Base-by-base conservation (phyloP, 2,113 vertebrate genomes). In the Amphiprion ocellaris region DNA sequence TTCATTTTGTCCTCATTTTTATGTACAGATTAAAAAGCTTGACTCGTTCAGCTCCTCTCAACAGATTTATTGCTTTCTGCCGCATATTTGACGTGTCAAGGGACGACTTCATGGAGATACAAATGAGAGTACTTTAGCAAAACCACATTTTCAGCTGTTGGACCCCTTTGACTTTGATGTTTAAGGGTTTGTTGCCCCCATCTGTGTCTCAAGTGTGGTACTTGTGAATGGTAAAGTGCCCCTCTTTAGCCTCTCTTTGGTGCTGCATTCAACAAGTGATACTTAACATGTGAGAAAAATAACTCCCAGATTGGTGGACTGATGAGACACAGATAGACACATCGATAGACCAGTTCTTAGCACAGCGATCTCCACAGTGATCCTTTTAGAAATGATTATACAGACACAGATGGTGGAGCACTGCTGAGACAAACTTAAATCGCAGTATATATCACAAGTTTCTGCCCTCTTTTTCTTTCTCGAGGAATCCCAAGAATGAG, bases 401-500 rank as follows among this genome's bases (percentile, higher is more conserved):
- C 23, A n/a, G 9, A 62, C n/a, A 21, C 49, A 52, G 49, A 21
- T 5, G 21, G 19, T 23, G 28, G 8, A 73, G 16, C 16, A 39
- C 58, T 50, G 53, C 21, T 17, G 39, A 69, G 5, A 28, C 37
- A 24, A 17, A 23, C 17, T 69, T 39, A 53, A 44, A 52, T 9
- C 63, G 16, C n/a, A 55, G 19, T 46, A 28, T 19, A 1, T 15
- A 60, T 33, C 49, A 11, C 10, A 61, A 17, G 17, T 24, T 56
- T 49, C 23, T 84, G 63, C 62, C 54, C n/a, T 67, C 39, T 66
- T 73, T 69, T 86, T 10, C 26, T 49, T 26, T 66, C 68, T 70
- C 37, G 11, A 41, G 33, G 6, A 37, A 37, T 37, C 1, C 33
- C 63, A 52, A 69, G 50, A 9, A 47, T 49, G 60, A 82, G 33